Base-by-base conservation (phyloP, 1,140 invertebrate species). In the Andrena cerasifolii region DNA sequence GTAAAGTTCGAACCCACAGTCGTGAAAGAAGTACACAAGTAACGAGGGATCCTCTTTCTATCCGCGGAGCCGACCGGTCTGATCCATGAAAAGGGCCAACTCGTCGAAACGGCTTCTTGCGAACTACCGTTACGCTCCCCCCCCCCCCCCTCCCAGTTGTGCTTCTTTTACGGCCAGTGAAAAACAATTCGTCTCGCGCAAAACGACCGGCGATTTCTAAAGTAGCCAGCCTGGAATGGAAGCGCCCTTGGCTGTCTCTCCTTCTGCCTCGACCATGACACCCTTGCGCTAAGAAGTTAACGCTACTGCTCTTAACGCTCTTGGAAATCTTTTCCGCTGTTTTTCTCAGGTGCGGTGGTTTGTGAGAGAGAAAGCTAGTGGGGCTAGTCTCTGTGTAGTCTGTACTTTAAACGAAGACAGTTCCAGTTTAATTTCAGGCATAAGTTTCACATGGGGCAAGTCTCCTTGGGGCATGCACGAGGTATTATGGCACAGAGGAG, bases 151-250 rank as follows among this genome's bases (percentile, higher is more conserved):
- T 49, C 21, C 65, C 31, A 12, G n/a, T n/a, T n/a, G n/a, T n/a
- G 67, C 62, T 43, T 68, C 65, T 78, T 83, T 83, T 78, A 82
- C 62, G 54, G 36, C 28, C 81, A 63, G 54, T 82, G 80, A 83
- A 82, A 83, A 83, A 83, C 80, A 83, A 83, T 82, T 83, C 74
- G 74, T 78, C 53, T 51, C 43, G 53, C 68, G 82, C 71, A 78
- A 82, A 82, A 67, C 21, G 65, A 21, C 79, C 58, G 21, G 21
- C 43, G 61, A 26, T 78, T 68, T 49, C 49, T 58, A 51, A 78
- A 72, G 31, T 36, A 54, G 33, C 18, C 36, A 14, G 1, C 45
- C 21, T 7, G 33, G 40, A 8, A 74, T 65, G 36, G 59, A 66
- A 43, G 43, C 47, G 24, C 40, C 47, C 47, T 43, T 16, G 21